Evolutionary conservation across 2,797 vertebrate genomes (phyloP), one percentile per base, ranked within the genome.

Genomic region (Chloroceryle inda): DNA sequence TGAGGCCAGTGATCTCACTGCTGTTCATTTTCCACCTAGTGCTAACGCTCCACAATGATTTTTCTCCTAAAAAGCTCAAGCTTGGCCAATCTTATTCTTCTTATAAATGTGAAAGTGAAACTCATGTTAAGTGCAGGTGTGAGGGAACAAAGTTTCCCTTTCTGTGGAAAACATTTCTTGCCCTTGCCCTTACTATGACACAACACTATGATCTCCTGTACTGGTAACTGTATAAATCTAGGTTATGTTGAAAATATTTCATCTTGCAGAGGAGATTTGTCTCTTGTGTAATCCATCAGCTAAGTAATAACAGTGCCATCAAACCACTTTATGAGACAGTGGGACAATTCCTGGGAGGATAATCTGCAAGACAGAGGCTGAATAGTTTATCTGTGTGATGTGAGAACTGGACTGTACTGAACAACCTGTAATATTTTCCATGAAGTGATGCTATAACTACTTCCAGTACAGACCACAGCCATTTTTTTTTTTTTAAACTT

Each of bases 291-390:
- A 96, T 91, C 86, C 84, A 92, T 92, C 88, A 94, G 59, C n/a
- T 74, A 80, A 79, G 82, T 40, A 91, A 77, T 89, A 96, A 94
- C 91, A 82, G 85, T 88, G 58, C 94, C 56, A 89, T 95, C 94
- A 89, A 80, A 90, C 82, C 92, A 59, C 56, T 96, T 95, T 91
- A 96, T 88, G 90, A 92, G 95, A 89, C 85, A 95, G 69, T 88
- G 86, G 89, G 35, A 95, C 66, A 89, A 67, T 56, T 92, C 90
- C 91, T 86, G 49, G 37, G 75, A 95, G 91, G 40, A 82, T 85
- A 94, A 94, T 82, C 49, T 92, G 42, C 72, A 93, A 92, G 62
- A 94, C 31, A 88, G 80, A 94, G 79, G 67, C 50, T 77, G 85
- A 85, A 76, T 31, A 83, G 69, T 87, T 93, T 83, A 74, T 95